Percentiles rank a stretch among this genome's conserved stretches.
These are phyloP conservation scores for Phalacrocorax brasilianus DNA, from an alignment of 2,113 vertebrate species.

Conservation along the genomic window DNA sequence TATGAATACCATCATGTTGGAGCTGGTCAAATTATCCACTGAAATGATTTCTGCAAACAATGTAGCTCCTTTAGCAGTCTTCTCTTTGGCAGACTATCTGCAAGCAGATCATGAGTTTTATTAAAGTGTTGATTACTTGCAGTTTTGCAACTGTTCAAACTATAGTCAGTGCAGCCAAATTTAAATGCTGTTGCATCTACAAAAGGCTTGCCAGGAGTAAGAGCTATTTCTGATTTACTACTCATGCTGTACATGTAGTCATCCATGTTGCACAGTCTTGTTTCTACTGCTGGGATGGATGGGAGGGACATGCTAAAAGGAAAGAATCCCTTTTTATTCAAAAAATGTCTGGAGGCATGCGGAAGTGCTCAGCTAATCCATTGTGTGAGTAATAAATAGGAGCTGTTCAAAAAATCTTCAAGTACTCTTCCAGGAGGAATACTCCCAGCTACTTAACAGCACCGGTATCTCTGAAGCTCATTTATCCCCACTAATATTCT, in stretches of 20 bases:
- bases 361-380: constrained; percentile 25
- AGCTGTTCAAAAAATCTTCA: constrained; percentile 5
- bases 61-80: constrained; percentile 33
- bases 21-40: constrained; percentile 27
- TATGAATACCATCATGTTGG: neutral
- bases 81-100: constrained; percentile 35
- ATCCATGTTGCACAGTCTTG: neutral
- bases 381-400: constrained; percentile 16
- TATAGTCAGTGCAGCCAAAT: neutral
- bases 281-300: neutral
- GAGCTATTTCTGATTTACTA: constrained; percentile 16
- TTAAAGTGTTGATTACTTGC: constrained; percentile 55
- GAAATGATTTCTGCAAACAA: constrained; percentile 14
- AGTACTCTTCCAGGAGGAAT: constrained; percentile 39
- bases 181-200: neutral
- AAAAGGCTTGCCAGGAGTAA: constrained; percentile 4
- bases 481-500: constrained; percentile 57
- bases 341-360: neutral
- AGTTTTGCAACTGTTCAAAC: constrained; percentile 43
- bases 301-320: neutral
- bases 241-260: neutral
- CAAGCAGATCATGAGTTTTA: constrained; percentile 35
- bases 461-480: constrained; percentile 11
- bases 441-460: constrained; percentile 40
- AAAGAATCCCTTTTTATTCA: neutral